Percentiles rank a stretch among this genome's conserved stretches.
Conservation (phyloP, 1,140 invertebrate species). For the Drosophila nigrodunni region DNA sequence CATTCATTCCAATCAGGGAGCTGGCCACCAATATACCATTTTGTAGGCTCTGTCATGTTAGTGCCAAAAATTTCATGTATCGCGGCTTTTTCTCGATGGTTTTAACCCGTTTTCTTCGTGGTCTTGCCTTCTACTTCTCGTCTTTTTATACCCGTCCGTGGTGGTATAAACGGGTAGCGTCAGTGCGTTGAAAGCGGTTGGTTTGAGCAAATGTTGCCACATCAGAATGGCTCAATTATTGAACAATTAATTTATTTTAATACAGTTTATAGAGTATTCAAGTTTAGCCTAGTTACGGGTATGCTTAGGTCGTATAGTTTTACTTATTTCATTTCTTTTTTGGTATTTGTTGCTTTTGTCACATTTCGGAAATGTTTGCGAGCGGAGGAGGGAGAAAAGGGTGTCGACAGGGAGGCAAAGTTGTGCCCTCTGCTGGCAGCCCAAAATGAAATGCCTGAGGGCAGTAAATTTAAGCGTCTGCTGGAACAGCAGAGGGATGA, state of each 20-base stretch:
- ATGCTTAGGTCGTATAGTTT: no score
- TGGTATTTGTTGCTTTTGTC: constrained; percentile 38
- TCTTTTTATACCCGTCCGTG: background rate
- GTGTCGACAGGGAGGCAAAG: background rate
- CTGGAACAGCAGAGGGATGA: constrained; percentile 12
- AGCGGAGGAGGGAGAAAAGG: constrained; percentile 20
- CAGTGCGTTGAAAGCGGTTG: no score
- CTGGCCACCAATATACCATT: constrained; percentile 33
- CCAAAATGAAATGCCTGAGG: constrained; percentile 76
- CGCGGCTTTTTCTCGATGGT: constrained; percentile 21
- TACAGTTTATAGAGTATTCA: no score
- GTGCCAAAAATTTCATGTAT: constrained; percentile 42
- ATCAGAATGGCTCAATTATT: no score
- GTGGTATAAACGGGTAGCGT: no score
- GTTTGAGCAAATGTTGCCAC: no score
- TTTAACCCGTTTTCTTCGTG: constrained; percentile 9
- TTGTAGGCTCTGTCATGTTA: constrained; percentile 33
- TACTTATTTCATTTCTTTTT: background rate
- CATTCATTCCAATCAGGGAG: constrained; percentile 47
- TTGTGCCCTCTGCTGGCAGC: constrained; percentile 9
- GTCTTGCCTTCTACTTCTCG: constrained; percentile 11
- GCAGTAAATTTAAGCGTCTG: constrained; percentile 76
- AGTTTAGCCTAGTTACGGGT: no score
- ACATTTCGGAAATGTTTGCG: constrained; percentile 57
- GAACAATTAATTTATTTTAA: no score